Evolutionary conservation across 2,113 vertebrate species (phyloP), one percentile per base, ranked within the genome.

Genomic region (Setophaga kirtlandii): DNA sequence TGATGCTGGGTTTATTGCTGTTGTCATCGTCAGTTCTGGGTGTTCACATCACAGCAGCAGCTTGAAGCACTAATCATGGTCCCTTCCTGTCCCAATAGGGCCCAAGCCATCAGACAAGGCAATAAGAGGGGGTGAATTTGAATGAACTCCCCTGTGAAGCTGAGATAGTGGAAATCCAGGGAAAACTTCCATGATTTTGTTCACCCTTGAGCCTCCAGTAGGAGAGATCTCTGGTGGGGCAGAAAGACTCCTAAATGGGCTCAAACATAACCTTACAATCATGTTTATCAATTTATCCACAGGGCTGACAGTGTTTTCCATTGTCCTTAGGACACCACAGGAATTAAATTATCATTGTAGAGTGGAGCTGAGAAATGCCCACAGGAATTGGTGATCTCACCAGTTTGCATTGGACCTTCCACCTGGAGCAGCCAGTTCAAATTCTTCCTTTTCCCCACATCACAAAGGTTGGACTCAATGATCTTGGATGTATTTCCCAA

Each of bases 351-450:
- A 37, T 44, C 23, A 2, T 15, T 44, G 8, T 9, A 10, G 9
- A 56, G 44, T 19, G 23, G 50, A 67, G 49, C 67, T 83, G 53
- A 28, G 70, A 60, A 73, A 17, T 15, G 8, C 24, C n/a, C 37
- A 47, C 24, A 44, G 24, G 12, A 58, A 39, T 6, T 16, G 37
- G n/a, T 3, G 1, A 19, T 44, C 25, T 0, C 0, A 2, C 5
- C 2, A 17, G 24, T 42, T 82, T 10, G 9, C 27, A 5, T 41
- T 30, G 14, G 12, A 16, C 19, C 9, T 73, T 75, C 60, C 58
- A 44, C 37, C 24, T 15, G 28, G 28, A 56, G 52, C 1, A 2
- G 11, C 31, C 49, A 47, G 5, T 12, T 39, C 35, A 28, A 55
- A 83, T 68, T 47, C 35, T 75, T 68, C 75, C 49, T 49, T 60